Percentiles rank a stretch among this genome's conserved stretches.
phyloP scores from a whole-genome alignment of 92 coral and sea anemone genomes.

The Virgularia gustaviana region DNA sequence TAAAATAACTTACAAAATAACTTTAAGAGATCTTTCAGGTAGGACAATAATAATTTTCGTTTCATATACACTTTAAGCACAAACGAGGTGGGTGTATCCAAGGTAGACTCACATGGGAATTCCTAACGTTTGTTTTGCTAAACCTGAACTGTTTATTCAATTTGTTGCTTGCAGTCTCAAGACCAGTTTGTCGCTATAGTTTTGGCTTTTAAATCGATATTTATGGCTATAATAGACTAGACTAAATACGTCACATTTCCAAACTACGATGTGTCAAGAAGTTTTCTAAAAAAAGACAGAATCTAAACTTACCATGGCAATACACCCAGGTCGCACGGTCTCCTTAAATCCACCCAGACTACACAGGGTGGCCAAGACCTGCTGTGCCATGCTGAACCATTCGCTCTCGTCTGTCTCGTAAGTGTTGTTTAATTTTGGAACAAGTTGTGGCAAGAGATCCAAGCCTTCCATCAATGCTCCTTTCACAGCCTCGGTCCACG shows the following conservation, averaged over 20 bases:
- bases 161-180: too few relatives aligned
- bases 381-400: conserved; percentile 69
- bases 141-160: too few relatives aligned
- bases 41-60: too few relatives aligned
- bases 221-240: background rate
- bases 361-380: conserved; percentile 87
- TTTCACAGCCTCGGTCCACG: conserved; percentile 78
- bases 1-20: too few relatives aligned
- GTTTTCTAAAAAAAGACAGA: background rate
- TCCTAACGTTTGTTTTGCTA: too few relatives aligned
- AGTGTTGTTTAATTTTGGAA: conserved; percentile 59
- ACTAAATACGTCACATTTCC: background rate
- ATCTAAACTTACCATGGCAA: conserved; percentile 58
- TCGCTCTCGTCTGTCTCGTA: conserved; percentile 53
- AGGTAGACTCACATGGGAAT: too few relatives aligned
- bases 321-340: conserved; percentile 64
- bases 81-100: too few relatives aligned
- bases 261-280: too few relatives aligned
- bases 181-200: too few relatives aligned
- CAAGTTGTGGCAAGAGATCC: conserved; percentile 58
- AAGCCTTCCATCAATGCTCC: conserved; percentile 76
- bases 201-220: too few relatives aligned
- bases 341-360: conserved; percentile 84
- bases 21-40: too few relatives aligned
- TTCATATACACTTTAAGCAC: too few relatives aligned